phyloP scores from a whole-genome alignment of 2,113 vertebrate species.

The Chionis minor region DNA sequence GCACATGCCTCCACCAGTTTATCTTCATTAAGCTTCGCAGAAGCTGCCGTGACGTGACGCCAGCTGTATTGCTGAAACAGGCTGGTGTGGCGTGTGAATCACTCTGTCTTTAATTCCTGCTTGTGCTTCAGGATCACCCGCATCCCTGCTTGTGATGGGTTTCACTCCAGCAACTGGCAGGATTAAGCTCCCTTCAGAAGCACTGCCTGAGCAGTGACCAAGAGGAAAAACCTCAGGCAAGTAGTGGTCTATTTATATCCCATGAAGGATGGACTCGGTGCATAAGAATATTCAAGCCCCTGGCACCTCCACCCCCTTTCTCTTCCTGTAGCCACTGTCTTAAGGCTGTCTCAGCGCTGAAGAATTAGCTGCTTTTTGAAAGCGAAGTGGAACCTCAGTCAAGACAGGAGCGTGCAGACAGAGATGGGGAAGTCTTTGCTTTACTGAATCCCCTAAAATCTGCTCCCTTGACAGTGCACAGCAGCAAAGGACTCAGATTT shows the following conservation, averaged over 20 bases:
- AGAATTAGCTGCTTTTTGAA: not conserved
- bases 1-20: not conserved
- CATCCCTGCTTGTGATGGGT: not conserved
- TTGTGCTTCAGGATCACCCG: not conserved
- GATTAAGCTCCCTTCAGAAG: not conserved
- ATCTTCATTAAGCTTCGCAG: not conserved
- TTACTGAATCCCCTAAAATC: not conserved
- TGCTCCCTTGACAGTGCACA: not conserved
- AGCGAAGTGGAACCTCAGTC: not conserved
- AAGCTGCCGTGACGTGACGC: not conserved
- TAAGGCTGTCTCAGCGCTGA: not conserved
- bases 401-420: not conserved
- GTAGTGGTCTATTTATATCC: constrained; percentile 30
- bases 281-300: not conserved
- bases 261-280: not conserved
- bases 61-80: not conserved
- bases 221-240: not conserved
- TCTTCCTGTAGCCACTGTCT: not conserved
- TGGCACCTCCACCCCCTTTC: not conserved
- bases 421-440: not conserved
- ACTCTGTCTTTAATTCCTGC: not conserved
- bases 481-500: not conserved
- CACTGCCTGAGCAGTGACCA: not conserved
- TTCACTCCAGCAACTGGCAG: not conserved
- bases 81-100: not conserved